Percentiles rank a stretch among this genome's conserved stretches.
These are phyloP conservation scores for roundworm (Caenorhabditis elegans) DNA, from an alignment of 1,140 invertebrate genomes.

Conservation along the genomic window DNA sequence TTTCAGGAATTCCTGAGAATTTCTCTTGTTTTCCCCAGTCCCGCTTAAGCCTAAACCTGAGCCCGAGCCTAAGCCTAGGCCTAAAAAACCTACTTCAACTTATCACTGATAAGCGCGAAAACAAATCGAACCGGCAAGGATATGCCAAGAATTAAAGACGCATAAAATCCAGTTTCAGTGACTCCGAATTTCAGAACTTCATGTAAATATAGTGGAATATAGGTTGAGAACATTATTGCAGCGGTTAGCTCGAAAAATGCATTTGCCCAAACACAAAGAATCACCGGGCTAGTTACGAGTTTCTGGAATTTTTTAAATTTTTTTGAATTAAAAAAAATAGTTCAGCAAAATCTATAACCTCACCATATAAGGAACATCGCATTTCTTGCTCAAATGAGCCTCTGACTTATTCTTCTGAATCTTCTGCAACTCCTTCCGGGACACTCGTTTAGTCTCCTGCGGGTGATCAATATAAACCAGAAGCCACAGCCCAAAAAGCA, in stretches of 20 bases:
- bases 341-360: too few species aligned
- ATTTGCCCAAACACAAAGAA: slow-evolving; percentile 29
- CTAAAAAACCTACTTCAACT: not conserved
- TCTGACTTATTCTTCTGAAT: slow-evolving; percentile 31
- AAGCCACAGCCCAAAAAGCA: slow-evolving; percentile 14
- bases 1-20: too few species aligned
- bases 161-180: not conserved
- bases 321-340: too few species aligned
- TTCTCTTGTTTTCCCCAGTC: too few species aligned
- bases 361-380: not conserved
- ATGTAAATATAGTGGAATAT: slow-evolving; percentile 18
- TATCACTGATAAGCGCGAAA: slow-evolving; percentile 22
- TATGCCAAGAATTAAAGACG: not conserved
- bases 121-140: not conserved
- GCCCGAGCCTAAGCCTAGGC: too few species aligned
- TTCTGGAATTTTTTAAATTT: not conserved
- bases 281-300: not conserved
- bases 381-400: not conserved
- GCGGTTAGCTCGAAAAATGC: slow-evolving; percentile 33
- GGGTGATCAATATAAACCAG: slow-evolving; percentile 30
- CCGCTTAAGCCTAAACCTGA: too few species aligned
- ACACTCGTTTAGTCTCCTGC: not conserved
- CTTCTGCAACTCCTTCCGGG: not conserved
- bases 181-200: slow-evolving; percentile 12
- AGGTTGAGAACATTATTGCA: slow-evolving; percentile 17